Evolutionary conservation across 2,888 invertebrate species (phyloP).

Genomic region (Phortica magna): DNA sequence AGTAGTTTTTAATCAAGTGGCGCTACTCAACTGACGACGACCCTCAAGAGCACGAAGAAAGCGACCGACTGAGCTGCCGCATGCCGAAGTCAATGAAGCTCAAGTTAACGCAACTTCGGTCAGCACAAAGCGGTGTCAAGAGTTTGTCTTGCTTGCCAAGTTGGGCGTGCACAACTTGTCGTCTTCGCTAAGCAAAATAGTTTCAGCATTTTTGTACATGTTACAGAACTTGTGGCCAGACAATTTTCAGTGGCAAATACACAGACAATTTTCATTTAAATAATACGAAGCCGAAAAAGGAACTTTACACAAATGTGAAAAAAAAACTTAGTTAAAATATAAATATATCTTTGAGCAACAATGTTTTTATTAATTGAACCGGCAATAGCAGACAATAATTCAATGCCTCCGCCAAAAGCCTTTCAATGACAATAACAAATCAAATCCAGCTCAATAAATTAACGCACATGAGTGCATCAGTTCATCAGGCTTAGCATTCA

Average conservation of each 20-base stretch:
- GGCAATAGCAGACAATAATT: background rate
- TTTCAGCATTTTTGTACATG: background rate
- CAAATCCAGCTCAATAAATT: conserved; percentile 20
- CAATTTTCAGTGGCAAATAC: background rate
- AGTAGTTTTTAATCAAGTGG: conserved; percentile 21
- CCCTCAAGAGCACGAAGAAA: background rate
- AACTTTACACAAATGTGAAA: no score
- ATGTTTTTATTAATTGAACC: background rate
- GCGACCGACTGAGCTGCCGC: no score
- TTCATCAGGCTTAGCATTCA: conserved; percentile 50
- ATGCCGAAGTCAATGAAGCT: background rate
- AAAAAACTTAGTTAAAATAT: no score
- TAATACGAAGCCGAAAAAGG: no score
- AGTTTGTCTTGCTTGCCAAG: background rate
- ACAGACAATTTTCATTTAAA: no score
- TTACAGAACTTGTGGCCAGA: background rate
- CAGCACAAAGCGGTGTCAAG: background rate
- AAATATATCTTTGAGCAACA: no score
- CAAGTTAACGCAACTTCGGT: background rate
- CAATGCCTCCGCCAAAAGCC: background rate
- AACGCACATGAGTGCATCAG: background rate
- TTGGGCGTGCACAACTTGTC: background rate
- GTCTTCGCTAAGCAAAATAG: background rate
- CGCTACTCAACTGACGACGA: background rate
- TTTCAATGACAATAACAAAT: background rate